phyloP scores from a whole-genome alignment of 2,888 invertebrate species.

The Hyalella azteca region DNA sequence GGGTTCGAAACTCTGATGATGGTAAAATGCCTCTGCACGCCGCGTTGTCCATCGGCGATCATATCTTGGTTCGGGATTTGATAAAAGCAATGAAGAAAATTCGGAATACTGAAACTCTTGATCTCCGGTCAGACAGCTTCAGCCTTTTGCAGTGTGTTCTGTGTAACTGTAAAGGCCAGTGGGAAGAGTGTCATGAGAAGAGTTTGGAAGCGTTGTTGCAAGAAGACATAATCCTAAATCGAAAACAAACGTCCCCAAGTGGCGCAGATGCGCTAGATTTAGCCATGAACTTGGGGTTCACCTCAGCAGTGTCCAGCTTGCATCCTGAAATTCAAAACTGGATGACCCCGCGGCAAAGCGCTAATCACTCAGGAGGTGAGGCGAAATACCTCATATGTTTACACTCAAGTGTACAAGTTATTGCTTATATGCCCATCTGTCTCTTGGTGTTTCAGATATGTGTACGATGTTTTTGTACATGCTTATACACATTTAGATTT shows the following conservation, averaged over 20 bases:
- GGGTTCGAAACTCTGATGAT: background rate
- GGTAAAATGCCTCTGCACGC: conserved; percentile 3
- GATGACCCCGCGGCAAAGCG: background rate
- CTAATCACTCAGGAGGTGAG: background rate
- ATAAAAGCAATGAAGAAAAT: background rate
- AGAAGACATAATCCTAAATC: background rate
- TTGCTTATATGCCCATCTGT: too few relatives aligned
- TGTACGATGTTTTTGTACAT: too few relatives aligned
- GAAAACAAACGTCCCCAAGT: background rate
- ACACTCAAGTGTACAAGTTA: too few relatives aligned
- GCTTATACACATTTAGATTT: too few relatives aligned
- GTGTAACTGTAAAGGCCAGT: background rate
- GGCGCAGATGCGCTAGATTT: background rate
- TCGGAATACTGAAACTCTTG: background rate
- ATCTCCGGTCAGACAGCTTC: background rate
- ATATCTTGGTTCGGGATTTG: background rate
- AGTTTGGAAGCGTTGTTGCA: background rate
- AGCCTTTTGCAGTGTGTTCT: background rate
- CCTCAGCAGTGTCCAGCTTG: background rate
- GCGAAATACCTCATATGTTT: too few relatives aligned
- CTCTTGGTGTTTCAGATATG: too few relatives aligned
- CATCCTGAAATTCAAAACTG: background rate
- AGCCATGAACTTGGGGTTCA: background rate
- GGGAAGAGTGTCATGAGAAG: background rate
- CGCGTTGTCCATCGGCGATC: background rate